phyloP scores from a whole-genome alignment of 2,113 vertebrate genomes.

The Triplophysa dalaica region DNA sequence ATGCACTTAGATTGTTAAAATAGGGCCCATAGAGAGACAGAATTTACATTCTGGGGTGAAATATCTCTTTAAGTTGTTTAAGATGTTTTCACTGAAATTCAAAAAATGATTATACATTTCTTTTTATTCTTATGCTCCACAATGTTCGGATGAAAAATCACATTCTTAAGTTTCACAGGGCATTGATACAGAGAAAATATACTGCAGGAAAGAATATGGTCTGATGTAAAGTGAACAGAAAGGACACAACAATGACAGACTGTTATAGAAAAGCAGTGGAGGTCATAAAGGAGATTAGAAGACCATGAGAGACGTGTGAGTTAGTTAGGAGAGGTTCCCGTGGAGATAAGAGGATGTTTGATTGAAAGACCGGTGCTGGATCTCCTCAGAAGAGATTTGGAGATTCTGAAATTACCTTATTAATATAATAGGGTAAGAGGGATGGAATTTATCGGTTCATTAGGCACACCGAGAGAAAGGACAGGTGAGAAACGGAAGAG shows the following conservation, averaged over 20 bases:
- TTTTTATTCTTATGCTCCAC: no score
- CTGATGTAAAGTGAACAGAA: background rate
- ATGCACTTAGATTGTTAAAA: no score
- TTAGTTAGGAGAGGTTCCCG: constrained; percentile 26
- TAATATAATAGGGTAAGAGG: constrained; percentile 23
- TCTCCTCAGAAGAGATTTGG: constrained; percentile 17
- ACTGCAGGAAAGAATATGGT: background rate
- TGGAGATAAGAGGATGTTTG: constrained; percentile 32
- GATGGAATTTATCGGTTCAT: constrained; percentile 35
- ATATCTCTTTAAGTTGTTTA: no score
- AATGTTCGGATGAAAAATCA: no score
- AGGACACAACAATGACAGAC: background rate
- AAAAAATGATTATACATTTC: no score
- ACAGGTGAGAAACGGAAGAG: constrained; percentile 29
- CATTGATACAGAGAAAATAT: constrained; percentile 7
- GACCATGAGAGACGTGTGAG: constrained; percentile 23
- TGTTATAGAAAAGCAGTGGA: constrained; percentile 12
- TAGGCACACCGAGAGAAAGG: constrained; percentile 2
- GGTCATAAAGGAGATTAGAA: constrained; percentile 22
- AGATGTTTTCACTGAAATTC: no score
- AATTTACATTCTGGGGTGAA: no score
- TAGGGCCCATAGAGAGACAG: no score
- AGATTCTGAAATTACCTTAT: constrained; percentile 41
- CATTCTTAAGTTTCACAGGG: background rate
- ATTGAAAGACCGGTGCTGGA: constrained; percentile 21